Evolutionary conservation across 2,113 vertebrate genomes (phyloP).

Genomic region (Pangasianodon hypophthalmus): DNA sequence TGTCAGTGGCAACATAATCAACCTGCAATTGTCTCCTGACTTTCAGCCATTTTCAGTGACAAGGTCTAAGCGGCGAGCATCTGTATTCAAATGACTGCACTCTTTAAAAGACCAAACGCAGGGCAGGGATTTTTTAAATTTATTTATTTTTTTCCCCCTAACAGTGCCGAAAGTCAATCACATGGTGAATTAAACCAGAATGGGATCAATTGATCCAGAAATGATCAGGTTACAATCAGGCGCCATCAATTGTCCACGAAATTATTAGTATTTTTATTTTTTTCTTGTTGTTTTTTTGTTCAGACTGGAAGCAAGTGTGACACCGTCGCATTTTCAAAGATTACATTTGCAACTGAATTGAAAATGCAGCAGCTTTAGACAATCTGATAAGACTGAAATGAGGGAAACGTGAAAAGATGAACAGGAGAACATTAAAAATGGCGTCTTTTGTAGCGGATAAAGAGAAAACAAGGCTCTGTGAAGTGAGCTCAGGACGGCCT

Average conservation of each 20-base stretch:
- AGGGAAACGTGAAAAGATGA: constrained; percentile 39
- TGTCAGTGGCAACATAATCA: constrained; percentile 78
- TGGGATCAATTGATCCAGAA: constrained; percentile 82
- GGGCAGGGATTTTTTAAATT: constrained; percentile 59
- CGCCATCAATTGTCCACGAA: constrained; percentile 68
- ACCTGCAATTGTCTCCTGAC: constrained; percentile 79
- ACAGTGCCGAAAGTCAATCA: constrained; percentile 82
- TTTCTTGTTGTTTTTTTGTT: constrained; percentile 57
- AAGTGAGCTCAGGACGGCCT: constrained; percentile 6
- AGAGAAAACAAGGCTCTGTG: neutral
- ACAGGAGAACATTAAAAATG: constrained; percentile 15
- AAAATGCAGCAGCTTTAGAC: constrained; percentile 51
- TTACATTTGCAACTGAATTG: constrained; percentile 60
- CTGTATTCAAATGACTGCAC: constrained; percentile 75
- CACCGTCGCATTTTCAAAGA: constrained; percentile 63
- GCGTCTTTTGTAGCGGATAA: neutral
- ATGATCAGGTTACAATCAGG: constrained; percentile 80
- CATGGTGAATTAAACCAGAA: constrained; percentile 85
- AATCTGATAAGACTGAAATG: constrained; percentile 41
- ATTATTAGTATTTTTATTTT: constrained; percentile 54
- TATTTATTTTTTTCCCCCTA: constrained; percentile 28
- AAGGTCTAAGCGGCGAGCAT: constrained; percentile 69
- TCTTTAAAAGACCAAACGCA: constrained; percentile 71
- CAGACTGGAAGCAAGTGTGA: constrained; percentile 38
- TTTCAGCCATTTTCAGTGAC: constrained; percentile 68